These are phyloP conservation scores for Hypocryptadius cinnamomeus DNA, from an alignment of 2,113 vertebrate genomes.

Conservation along the genomic window DNA sequence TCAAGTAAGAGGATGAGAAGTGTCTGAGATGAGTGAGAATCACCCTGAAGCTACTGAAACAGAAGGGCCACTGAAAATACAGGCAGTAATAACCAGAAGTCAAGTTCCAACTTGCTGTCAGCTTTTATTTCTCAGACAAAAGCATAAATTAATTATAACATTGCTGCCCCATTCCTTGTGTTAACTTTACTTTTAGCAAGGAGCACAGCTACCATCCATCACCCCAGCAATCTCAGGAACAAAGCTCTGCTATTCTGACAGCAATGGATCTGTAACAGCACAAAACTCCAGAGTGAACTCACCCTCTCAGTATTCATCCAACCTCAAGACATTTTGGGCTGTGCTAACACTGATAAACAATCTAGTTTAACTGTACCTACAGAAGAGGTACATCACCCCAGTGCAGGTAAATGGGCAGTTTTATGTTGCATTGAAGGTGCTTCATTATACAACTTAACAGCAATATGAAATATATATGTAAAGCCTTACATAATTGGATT, in stretches of 20 bases:
- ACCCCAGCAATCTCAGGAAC: neutral
- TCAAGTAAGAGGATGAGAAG: neutral
- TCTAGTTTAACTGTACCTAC: neutral
- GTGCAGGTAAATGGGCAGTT: neutral
- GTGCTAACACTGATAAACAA: neutral
- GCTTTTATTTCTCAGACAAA: neutral
- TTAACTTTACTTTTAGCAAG: neutral
- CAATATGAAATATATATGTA: neutral
- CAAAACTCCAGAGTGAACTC: neutral
- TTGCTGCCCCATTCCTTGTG: neutral
- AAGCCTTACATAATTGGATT: neutral
- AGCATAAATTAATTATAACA: neutral
- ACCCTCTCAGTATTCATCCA: neutral
- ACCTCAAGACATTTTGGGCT: neutral
- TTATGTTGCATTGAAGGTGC: neutral
- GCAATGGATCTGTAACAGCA: neutral
- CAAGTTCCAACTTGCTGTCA: neutral
- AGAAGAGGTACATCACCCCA: neutral
- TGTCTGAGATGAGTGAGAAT: neutral
- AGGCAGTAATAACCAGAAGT: neutral
- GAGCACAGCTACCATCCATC: neutral
- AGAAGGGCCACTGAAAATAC: neutral
- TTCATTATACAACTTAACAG: neutral
- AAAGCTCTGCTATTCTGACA: neutral
- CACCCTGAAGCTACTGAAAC: neutral